Percentiles rank a stretch among this genome's conserved stretches.
phyloP scores from a whole-genome alignment of 53 echinoderm and acorn worm genomes.

The Temnopleurus reevesii region DNA sequence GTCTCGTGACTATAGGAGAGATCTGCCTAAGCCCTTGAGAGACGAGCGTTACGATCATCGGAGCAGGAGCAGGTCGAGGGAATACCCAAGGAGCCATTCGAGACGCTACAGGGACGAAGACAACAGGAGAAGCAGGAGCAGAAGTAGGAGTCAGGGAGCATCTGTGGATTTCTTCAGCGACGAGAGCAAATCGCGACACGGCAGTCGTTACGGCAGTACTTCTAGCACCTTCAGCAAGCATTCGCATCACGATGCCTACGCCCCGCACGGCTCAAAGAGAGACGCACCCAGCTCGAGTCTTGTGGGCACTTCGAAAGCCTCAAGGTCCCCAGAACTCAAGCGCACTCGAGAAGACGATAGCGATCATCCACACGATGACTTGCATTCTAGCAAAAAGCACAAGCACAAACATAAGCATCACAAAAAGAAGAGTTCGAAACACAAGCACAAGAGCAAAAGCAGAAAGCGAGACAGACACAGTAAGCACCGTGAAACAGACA shows the following conservation, averaged over 20 bases:
- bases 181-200: constrained; percentile 12
- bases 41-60: not conserved
- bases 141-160: constrained; percentile 6
- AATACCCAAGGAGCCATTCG: not conserved
- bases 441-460: constrained; percentile 10
- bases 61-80: constrained; percentile 49
- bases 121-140: constrained; percentile 40
- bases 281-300: not conserved
- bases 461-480: not conserved
- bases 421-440: constrained; percentile 52
- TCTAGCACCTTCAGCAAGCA: constrained; percentile 52
- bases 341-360: not conserved
- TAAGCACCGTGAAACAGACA: not conserved
- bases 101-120: not conserved
- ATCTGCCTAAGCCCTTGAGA: not conserved
- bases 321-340: constrained; percentile 14
- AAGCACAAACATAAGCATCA: constrained; percentile 58
- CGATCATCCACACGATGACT: not conserved
- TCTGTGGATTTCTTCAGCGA: constrained; percentile 7
- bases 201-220: constrained; percentile 51
- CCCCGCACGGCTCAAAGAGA: not conserved
- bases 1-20: not conserved
- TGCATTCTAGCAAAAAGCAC: constrained; percentile 34
- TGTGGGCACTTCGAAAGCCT: not conserved
- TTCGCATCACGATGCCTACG: not conserved